phyloP scores from a whole-genome alignment of 2,888 invertebrate species.

The Diabrotica balteata region DNA sequence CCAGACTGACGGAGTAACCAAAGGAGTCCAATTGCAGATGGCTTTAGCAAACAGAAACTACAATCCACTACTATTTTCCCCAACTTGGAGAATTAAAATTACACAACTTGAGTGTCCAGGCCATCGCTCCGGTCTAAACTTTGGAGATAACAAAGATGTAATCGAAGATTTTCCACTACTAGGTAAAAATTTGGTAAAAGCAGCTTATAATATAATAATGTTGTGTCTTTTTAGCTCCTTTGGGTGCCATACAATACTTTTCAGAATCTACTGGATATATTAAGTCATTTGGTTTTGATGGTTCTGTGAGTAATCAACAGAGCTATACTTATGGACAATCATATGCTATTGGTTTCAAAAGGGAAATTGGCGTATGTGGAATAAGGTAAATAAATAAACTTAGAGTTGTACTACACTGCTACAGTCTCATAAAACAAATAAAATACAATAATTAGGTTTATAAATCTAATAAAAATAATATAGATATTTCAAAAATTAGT shows the following conservation, averaged over 20 bases:
- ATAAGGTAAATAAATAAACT: slow-evolving; percentile 44
- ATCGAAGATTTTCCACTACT: slow-evolving; percentile 45
- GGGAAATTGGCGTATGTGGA: slow-evolving; percentile 50
- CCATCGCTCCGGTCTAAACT: slow-evolving; percentile 36
- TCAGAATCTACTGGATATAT: slow-evolving; percentile 66
- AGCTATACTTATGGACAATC: slow-evolving; percentile 66
- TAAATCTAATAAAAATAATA: too few relatives aligned
- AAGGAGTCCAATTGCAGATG: slow-evolving; percentile 44
- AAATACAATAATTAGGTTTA: too few relatives aligned
- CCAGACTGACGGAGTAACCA: slow-evolving; percentile 41
- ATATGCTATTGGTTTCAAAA: slow-evolving; percentile 72
- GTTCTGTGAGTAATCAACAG: slow-evolving; percentile 28
- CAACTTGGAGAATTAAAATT: slow-evolving; percentile 53
- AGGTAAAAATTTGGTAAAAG: slow-evolving; percentile 36
- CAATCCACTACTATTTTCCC: slow-evolving; percentile 34
- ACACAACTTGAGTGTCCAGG: slow-evolving; percentile 57
- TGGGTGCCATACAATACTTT: slow-evolving; percentile 73
- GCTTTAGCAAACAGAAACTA: slow-evolving; percentile 60
- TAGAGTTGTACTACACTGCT: neutral
- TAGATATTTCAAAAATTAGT: too few relatives aligned
- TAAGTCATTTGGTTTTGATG: slow-evolving; percentile 68
- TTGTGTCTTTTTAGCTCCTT: slow-evolving; percentile 62
- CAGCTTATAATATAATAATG: neutral
- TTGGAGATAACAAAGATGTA: slow-evolving; percentile 36
- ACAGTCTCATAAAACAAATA: too few relatives aligned